These are phyloP conservation scores for Sebastes schlegelii DNA, from an alignment of 2,113 vertebrate genomes.

Conservation along the genomic window DNA sequence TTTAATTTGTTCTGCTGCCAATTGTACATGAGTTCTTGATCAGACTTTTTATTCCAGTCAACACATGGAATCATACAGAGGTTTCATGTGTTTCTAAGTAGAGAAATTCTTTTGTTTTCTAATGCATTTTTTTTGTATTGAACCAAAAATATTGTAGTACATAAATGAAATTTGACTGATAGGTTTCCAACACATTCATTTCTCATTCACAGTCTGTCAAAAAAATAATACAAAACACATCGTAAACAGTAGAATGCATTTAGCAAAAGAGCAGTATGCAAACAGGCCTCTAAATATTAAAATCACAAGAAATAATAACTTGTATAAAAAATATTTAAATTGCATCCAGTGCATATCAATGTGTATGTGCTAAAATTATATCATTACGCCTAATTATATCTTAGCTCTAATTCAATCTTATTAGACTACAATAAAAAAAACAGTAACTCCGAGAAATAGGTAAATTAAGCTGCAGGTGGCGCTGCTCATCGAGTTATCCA, in stretches of 20 bases:
- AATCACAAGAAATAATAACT: not conserved
- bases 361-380: not conserved
- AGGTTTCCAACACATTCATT: not conserved
- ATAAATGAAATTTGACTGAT: not conserved
- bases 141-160: not conserved
- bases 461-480: conserved; percentile 30
- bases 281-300: conserved; percentile 10
- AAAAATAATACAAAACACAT: not conserved
- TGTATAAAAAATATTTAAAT: not conserved
- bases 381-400: not conserved
- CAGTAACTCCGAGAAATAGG: conserved; percentile 36
- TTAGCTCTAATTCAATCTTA: not conserved
- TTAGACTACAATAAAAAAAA: conserved; percentile 17
- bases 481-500: not conserved
- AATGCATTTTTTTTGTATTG: not conserved
- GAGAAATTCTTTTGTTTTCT: not conserved
- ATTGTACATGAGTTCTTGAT: not conserved
- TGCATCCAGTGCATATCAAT: conserved; percentile 16
- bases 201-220: not conserved
- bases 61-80: not conserved
- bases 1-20: conserved; percentile 28
- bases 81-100: not conserved
- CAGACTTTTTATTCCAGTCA: not conserved
- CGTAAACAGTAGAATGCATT: conserved; percentile 10
- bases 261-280: not conserved